Evolutionary conservation across 2,888 invertebrate genomes (phyloP).

Genomic region (Atrina japonica): DNA sequence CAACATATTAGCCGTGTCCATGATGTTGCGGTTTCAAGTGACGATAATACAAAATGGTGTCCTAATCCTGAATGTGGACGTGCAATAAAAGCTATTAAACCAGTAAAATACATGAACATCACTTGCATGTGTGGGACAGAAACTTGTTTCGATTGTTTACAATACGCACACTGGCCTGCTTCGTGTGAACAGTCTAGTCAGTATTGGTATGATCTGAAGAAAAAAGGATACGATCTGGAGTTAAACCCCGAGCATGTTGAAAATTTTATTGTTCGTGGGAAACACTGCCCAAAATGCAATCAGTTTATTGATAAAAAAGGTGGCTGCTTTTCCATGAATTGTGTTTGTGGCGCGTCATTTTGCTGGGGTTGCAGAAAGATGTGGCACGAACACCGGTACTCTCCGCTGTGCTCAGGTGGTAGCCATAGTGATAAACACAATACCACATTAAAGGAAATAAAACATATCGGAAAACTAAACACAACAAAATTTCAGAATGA

Average conservation of each 20-base stretch:
- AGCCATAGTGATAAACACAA: conserved; percentile 18
- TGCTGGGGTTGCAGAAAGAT: conserved; percentile 67
- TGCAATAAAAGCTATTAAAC: conserved; percentile 36
- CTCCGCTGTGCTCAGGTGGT: conserved; percentile 8
- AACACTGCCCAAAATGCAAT: conserved; percentile 61
- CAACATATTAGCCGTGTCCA: no score
- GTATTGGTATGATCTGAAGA: conserved; percentile 48
- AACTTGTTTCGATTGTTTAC: conserved; percentile 58
- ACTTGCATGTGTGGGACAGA: conserved; percentile 56
- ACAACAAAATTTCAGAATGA: neutral
- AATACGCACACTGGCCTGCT: conserved; percentile 64
- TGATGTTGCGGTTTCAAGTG: no score
- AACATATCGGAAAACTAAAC: neutral
- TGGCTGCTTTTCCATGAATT: conserved; percentile 59
- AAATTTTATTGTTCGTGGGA: conserved; percentile 49
- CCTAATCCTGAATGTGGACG: conserved; percentile 60
- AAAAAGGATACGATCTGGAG: conserved; percentile 46
- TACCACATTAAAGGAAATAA: neutral
- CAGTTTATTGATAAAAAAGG: conserved; percentile 59
- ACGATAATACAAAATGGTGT: conserved; percentile 51
- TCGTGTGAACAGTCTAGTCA: conserved; percentile 48
- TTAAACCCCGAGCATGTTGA: neutral
- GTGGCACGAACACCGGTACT: conserved; percentile 19
- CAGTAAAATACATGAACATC: conserved; percentile 34
- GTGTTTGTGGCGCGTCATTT: conserved; percentile 55